Conservation (phyloP, 2,113 vertebrate species). For the Clinocottus analis region DNA sequence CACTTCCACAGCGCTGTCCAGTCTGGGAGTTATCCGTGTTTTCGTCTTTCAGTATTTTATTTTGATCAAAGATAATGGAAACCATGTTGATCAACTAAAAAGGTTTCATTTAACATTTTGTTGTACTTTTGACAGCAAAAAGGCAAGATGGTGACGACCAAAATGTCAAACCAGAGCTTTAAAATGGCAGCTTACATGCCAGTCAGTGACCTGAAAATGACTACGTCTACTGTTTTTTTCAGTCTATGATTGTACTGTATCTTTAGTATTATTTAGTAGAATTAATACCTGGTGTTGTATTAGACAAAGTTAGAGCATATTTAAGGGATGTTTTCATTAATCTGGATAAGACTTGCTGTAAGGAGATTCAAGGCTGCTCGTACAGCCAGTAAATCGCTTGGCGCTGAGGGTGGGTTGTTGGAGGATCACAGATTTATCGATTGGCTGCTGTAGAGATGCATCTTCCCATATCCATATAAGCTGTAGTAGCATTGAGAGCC, state of each 20-base stretch:
- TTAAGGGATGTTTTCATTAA: constrained; percentile 69
- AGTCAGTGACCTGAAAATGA: neutral
- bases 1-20: neutral
- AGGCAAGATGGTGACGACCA: neutral
- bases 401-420: constrained; percentile 55
- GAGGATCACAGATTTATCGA: constrained; percentile 83
- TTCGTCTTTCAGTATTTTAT: neutral
- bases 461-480: constrained; percentile 81
- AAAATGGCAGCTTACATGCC: neutral
- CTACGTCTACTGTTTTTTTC: neutral
- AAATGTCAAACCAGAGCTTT: neutral
- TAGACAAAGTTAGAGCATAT: constrained; percentile 56
- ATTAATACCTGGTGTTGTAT: constrained; percentile 51
- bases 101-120: neutral
- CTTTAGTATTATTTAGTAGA: neutral
- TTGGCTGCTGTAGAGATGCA: constrained; percentile 78
- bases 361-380: constrained; percentile 60
- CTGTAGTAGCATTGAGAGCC: constrained; percentile 81
- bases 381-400: constrained; percentile 73
- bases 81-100: neutral
- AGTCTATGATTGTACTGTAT: neutral
- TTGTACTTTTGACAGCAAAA: neutral
- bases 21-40: neutral
- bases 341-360: constrained; percentile 73
- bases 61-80: neutral